Percentiles rank a stretch among this genome's conserved stretches.
phyloP scores from a whole-genome alignment of 2,113 vertebrate species.

The Cervus canadensis region DNA sequence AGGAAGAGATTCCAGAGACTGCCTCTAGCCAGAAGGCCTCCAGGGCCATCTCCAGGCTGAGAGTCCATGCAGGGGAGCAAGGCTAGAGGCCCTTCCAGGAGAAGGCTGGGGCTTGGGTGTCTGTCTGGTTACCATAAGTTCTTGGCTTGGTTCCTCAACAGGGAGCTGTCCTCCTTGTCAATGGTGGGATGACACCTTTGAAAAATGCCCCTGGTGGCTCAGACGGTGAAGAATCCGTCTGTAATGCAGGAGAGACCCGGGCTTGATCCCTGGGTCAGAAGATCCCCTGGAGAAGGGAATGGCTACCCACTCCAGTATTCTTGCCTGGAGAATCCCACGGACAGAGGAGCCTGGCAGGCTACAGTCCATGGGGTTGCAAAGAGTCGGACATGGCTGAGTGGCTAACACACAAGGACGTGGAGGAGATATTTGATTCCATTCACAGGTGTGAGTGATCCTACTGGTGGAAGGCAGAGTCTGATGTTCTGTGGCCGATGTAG shows the following conservation, averaged over 20 bases:
- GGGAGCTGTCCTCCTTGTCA: background rate
- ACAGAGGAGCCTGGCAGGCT: background rate
- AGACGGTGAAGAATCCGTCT: background rate
- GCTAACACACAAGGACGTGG: background rate
- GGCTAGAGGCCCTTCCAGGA: background rate
- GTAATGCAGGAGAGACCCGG: background rate
- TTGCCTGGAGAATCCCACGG: background rate
- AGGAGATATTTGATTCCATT: background rate
- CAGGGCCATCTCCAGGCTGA: background rate
- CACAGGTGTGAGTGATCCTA: conserved; percentile 43
- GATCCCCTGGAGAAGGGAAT: background rate
- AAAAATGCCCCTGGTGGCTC: background rate
- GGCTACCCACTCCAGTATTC: background rate
- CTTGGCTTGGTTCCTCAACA: background rate
- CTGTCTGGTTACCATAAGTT: background rate
- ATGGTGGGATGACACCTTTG: conserved; percentile 15
- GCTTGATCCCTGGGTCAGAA: background rate
- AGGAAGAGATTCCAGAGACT: background rate
- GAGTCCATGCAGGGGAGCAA: rapidly evolving
- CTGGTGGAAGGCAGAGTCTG: conserved; percentile 44
- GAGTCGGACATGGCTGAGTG: rapidly evolving
- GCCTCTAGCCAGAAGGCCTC: background rate
- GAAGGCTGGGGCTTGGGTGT: background rate
- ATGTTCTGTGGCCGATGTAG: background rate
- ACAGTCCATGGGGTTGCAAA: background rate